A percentile compares a stretch with the other conserved stretches of the same genome.
Evolutionary conservation across 1,140 invertebrate species (phyloP).

Genomic region (Mya arenaria): DNA sequence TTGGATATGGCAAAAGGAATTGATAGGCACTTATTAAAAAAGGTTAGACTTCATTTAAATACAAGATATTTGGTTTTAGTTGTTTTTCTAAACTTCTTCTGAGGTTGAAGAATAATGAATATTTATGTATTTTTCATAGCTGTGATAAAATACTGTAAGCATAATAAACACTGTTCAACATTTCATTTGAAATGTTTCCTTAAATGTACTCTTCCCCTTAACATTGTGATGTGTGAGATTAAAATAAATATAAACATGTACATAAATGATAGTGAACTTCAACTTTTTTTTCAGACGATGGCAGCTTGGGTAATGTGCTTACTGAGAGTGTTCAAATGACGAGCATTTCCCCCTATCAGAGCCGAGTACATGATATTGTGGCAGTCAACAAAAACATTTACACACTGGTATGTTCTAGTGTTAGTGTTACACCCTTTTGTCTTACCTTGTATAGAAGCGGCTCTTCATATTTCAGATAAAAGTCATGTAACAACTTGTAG

Average conservation of each 20-base stretch:
- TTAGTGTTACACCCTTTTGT: background rate
- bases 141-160: too few species aligned
- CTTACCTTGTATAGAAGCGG: too few species aligned
- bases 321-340: constrained; percentile 29
- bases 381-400: constrained; percentile 27
- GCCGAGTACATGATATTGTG: constrained; percentile 18
- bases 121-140: too few species aligned
- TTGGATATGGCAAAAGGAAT: background rate
- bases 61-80: background rate
- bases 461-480: too few species aligned
- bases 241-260: too few species aligned
- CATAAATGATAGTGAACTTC: too few species aligned
- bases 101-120: background rate
- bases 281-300: constrained; percentile 1
- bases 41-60: background rate
- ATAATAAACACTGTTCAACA: too few species aligned
- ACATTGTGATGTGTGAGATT: too few species aligned
- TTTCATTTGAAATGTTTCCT: too few species aligned
- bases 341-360: constrained; percentile 6
- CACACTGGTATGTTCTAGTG: constrained; percentile 36
- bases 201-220: too few species aligned
- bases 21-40: background rate
- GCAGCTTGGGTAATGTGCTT: background rate
- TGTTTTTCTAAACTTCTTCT: background rate
- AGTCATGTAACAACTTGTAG: too few species aligned